A percentile compares a stretch with the other conserved stretches of the same genome.
Conservation (phyloP, 2,888 invertebrate species). For the Megamerina dolium region DNA sequence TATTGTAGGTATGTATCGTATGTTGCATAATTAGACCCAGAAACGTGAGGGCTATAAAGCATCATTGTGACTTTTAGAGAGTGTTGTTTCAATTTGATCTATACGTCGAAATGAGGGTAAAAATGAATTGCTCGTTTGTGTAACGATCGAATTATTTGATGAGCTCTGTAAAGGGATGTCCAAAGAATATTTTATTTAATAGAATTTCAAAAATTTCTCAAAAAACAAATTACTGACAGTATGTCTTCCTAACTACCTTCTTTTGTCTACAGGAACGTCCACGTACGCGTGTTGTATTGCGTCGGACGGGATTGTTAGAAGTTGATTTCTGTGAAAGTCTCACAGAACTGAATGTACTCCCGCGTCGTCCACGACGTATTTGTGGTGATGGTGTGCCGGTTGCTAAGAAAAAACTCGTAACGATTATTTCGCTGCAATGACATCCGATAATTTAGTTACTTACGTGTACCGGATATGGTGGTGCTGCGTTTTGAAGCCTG, state of each 20-base stretch:
- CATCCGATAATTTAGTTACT: constrained; percentile 21
- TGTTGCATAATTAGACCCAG: constrained; percentile 35
- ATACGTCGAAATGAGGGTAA: constrained; percentile 45
- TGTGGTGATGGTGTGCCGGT: constrained; percentile 49
- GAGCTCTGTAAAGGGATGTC: constrained; percentile 32
- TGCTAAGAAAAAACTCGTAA: constrained; percentile 28
- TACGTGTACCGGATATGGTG: constrained; percentile 46
- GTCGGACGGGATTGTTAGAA: constrained; percentile 51
- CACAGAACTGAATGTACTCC: constrained; percentile 55
- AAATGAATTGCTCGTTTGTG: constrained; percentile 41
- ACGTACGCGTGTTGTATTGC: constrained; percentile 55
- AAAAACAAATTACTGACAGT: too few relatives aligned
- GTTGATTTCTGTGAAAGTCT: constrained; percentile 53
- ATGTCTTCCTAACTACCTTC: too few relatives aligned
- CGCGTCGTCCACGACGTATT: constrained; percentile 45
- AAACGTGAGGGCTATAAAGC: constrained; percentile 40
- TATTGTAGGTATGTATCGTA: too few relatives aligned
- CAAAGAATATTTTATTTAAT: neutral
- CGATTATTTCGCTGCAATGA: neutral
- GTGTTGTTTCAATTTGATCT: constrained; percentile 43
- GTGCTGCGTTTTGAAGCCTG: constrained; percentile 58
- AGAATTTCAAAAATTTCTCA: too few relatives aligned
- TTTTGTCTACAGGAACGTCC: constrained; percentile 48
- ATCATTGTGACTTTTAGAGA: constrained; percentile 42
- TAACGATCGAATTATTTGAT: constrained; percentile 46